Percentiles rank a stretch among this genome's conserved stretches.
Conservation (phyloP, 2,888 invertebrate species). For the Aleiodes leptofemur region DNA sequence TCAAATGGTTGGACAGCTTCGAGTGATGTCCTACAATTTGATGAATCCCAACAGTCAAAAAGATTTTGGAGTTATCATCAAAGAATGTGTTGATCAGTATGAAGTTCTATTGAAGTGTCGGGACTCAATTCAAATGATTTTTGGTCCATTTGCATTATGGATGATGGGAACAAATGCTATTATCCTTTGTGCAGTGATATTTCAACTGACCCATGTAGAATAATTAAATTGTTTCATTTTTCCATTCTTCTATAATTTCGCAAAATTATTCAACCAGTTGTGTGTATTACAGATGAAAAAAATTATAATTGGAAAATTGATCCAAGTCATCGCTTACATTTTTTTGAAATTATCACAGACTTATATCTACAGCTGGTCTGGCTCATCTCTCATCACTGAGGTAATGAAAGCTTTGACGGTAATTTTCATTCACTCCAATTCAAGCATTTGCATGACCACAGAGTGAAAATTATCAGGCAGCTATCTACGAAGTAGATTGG, state of each 20-base stretch:
- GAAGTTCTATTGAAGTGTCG: slow-evolving; percentile 50
- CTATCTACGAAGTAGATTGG: slow-evolving; percentile 46
- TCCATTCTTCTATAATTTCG: neutral
- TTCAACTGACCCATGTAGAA: slow-evolving; percentile 59
- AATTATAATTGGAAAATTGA: slow-evolving; percentile 8
- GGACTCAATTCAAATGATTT: slow-evolving; percentile 56
- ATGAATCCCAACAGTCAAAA: neutral
- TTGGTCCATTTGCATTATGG: slow-evolving; percentile 59
- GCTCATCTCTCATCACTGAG: slow-evolving; percentile 37
- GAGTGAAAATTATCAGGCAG: slow-evolving; percentile 42
- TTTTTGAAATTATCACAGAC: slow-evolving; percentile 40
- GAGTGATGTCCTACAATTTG: slow-evolving; percentile 46
- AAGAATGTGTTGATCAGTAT: slow-evolving; percentile 46
- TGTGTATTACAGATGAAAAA: slow-evolving; percentile 1
- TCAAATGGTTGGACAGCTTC: slow-evolving; percentile 20
- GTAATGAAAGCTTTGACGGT: slow-evolving; percentile 1
- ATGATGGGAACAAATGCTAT: slow-evolving; percentile 58
- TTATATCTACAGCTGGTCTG: slow-evolving; percentile 42
- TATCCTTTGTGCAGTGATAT: slow-evolving; percentile 60
- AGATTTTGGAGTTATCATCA: neutral
- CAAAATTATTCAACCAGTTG: neutral
- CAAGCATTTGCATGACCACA: neutral
- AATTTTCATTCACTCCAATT: neutral
- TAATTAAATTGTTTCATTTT: neutral
- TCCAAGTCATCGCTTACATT: slow-evolving; percentile 30